These are phyloP conservation scores for Rutpela maculata DNA, from an alignment of 2,888 invertebrate genomes.

Conservation along the genomic window DNA sequence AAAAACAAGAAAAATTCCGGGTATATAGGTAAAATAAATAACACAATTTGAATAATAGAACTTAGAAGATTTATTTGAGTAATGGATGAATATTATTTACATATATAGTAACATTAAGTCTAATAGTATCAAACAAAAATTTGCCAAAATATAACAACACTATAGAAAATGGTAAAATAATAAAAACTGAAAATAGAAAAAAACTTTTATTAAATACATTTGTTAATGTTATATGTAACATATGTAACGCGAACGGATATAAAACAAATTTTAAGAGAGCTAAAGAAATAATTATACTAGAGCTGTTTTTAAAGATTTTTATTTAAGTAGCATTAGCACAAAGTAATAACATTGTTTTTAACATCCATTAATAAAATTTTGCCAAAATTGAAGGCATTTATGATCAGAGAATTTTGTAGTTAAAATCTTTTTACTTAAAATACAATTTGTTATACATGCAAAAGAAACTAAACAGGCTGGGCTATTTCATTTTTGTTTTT, in stretches of 20 bases:
- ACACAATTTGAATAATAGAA: constrained; percentile 60
- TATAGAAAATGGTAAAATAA: constrained; percentile 53
- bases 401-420: constrained; percentile 45
- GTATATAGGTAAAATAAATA: constrained; percentile 18
- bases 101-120: constrained; percentile 67
- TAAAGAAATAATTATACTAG: constrained; percentile 48
- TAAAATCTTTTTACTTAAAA: constrained; percentile 26
- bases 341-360: constrained; percentile 45
- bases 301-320: constrained; percentile 44
- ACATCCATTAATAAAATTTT: constrained; percentile 47
- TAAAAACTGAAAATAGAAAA: constrained; percentile 59
- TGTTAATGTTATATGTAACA: constrained; percentile 22
- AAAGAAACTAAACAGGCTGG: background rate
- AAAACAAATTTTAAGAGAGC: constrained; percentile 49
- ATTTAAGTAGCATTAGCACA: constrained; percentile 51
- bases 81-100: constrained; percentile 65
- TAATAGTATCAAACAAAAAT: constrained; percentile 63
- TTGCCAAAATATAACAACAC: constrained; percentile 56
- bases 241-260: constrained; percentile 18
- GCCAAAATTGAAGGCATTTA: constrained; percentile 46
- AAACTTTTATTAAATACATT: constrained; percentile 39
- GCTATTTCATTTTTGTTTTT: background rate
- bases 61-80: constrained; percentile 68
- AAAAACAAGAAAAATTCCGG: no score
- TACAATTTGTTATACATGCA: constrained; percentile 26